Percentiles rank a stretch among this genome's conserved stretches.
phyloP scores from a whole-genome alignment of 2,888 invertebrate species.

The Pharmacophagus antenor region DNA sequence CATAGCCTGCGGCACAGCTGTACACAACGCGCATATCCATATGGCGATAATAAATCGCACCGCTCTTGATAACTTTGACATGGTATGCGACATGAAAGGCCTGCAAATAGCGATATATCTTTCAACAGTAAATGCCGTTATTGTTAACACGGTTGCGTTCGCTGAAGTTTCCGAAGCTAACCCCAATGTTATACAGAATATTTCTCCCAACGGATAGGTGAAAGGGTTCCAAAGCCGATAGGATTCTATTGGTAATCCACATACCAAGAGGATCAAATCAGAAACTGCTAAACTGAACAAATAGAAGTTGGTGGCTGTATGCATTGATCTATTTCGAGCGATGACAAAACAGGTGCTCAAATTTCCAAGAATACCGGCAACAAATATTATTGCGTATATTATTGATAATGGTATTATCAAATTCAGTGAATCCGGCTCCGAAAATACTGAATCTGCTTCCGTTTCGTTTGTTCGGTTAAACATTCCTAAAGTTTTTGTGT shows the following conservation, averaged over 20 bases:
- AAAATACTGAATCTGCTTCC: slow-evolving; percentile 42
- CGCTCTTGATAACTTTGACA: slow-evolving; percentile 91
- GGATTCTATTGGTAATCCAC: slow-evolving; percentile 90
- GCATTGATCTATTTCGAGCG: slow-evolving; percentile 88
- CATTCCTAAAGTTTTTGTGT: slow-evolving; percentile 44
- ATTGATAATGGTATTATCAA: slow-evolving; percentile 84
- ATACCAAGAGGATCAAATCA: slow-evolving; percentile 86
- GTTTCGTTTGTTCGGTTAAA: slow-evolving; percentile 58
- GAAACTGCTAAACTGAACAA: slow-evolving; percentile 89
- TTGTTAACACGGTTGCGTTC: slow-evolving; percentile 91
- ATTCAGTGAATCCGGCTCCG: slow-evolving; percentile 79
- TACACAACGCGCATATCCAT: slow-evolving; percentile 88
- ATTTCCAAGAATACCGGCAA: slow-evolving; percentile 89
- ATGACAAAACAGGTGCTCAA: slow-evolving; percentile 90
- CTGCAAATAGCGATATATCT: slow-evolving; percentile 93
- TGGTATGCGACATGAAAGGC: slow-evolving; percentile 90
- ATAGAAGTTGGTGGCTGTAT: slow-evolving; percentile 92
- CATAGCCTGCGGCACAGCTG: slow-evolving; percentile 89
- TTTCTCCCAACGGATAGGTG: slow-evolving; percentile 88
- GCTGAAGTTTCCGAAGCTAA: slow-evolving; percentile 92
- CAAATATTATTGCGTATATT: slow-evolving; percentile 84
- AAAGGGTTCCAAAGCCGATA: slow-evolving; percentile 87
- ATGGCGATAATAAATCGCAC: slow-evolving; percentile 87
- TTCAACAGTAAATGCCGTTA: slow-evolving; percentile 94
- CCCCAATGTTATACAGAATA: slow-evolving; percentile 87